Base-by-base conservation (phyloP, 2,113 vertebrate genomes). In the Hylia prasina region DNA sequence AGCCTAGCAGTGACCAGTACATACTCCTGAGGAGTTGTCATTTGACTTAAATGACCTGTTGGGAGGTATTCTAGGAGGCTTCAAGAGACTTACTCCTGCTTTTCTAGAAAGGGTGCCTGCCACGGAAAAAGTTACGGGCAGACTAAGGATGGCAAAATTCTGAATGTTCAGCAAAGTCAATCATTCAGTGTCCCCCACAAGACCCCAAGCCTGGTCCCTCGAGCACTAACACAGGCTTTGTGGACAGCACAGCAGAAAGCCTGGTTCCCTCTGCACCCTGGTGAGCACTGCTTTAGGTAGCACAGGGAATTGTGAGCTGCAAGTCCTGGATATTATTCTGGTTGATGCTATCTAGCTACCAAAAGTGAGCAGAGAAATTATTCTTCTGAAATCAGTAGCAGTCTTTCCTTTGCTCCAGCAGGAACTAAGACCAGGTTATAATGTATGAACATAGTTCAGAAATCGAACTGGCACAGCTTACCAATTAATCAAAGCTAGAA, bases 401-500 rank as follows among this genome's bases (percentile, higher is more conserved):
- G 53, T 24, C 57, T 76, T 82, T 50, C 23, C 42, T 90, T 82
- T 64, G 47, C 53, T 88, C 51, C 53, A 71, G 57, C 19, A 51
- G 35, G 27, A 37, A 76, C 61, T 71, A 70, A 71, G 72, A 58
- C 37, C 28, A 54, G 50, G 42, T 27, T 71, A 20, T 31, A 87
- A 73, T 1, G 2, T 60, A 77, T 45, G 39, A 90, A 75, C 61
- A 47, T 24, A 20, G 0, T 45, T 92, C 13, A 15, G 57, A 92
- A 93, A 85, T 42, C 82, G 35, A 57, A 79, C 3, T 64, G 70
- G 61, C 60, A 88, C 25, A 72, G 14, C 45, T 56, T 69, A 68
- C 11, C 39, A 68, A 23, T 82, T 84, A 83, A 51, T 50, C 47
- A 72, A 84, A 89, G 40, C 48, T 65, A 77, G 70, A 92, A 80